Base-by-base conservation (phyloP, 2,113 vertebrate species). In the Butorides virescens region DNA sequence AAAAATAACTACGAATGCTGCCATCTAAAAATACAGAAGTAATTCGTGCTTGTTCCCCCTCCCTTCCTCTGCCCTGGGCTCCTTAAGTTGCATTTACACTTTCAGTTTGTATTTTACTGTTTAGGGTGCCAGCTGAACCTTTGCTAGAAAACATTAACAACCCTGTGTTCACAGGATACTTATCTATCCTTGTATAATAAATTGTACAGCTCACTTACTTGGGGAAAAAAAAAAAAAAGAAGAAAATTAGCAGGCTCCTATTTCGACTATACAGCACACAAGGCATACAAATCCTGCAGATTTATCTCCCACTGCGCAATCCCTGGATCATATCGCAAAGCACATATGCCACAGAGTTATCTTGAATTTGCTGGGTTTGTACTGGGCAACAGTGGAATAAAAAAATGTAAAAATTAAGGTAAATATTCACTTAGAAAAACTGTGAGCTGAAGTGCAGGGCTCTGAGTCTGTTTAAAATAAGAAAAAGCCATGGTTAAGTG, bases 1-100 rank as follows among this genome's bases (percentile, higher is more conserved):
- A 93, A n/a, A 96, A 91, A 92, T 76, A 93, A 58, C 77, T 78
- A 67, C 42, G 66, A 80, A 92, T 76, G 49, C 66, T 32, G 55
- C 78, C 32, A 26, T 30, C 66, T 83, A 78, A 87, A 89, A 88
- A 88, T 53, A 79, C 50, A 85, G 49, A 42, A 93, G 42, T 22
- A 93, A 93, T 93, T 95, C 19, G 56, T 53, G 63, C 78, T 44
- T 23, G 17, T 21, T 77, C 26, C 52, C 29, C 19, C 30, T 90
- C 88, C 58, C 44, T 58, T 5, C 27, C 47, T n/a, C 36, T 26
- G 13, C 39, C 13, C 67, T 39, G 84, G 32, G 34, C 37, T 94
- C 58, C 91, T 72, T 15, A 79, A 72, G 13, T 18, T 86, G 47
- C 61, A 32, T 53, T 91, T 46, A 27, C 15, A 12, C 15, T 88